Evolutionary conservation across 1,140 invertebrate species (phyloP).

Genomic region (Caenorhabditis elegans): WBcel235 BX284604.4:8204001-8204500

Average conservation of each 20-base stretch:
- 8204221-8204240: constrained; percentile 85
- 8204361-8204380: no score
- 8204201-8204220: constrained; percentile 94
- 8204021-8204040: constrained; percentile 46
- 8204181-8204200: constrained; percentile 86
- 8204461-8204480: no score
- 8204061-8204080: constrained; percentile 94
- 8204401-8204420: no score
- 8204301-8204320: no score
- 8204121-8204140: constrained; percentile 81
- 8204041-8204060: constrained; percentile 74
- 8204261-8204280: no score
- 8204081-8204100: constrained; percentile 94
- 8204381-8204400: no score
- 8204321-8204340: no score
- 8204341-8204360: no score
- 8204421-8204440: no score
- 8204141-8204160: constrained; percentile 64
- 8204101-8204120: constrained; percentile 90
- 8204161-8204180: constrained; percentile 77
- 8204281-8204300: no score
- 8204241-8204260: constrained; percentile 67
- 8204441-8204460: no score
- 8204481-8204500: no score
- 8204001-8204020: constrained; percentile 85